Percentiles rank a stretch among this genome's conserved stretches.
Conservation (phyloP, 2,113 vertebrate species). For the Phrynosoma platyrhinos region DNA sequence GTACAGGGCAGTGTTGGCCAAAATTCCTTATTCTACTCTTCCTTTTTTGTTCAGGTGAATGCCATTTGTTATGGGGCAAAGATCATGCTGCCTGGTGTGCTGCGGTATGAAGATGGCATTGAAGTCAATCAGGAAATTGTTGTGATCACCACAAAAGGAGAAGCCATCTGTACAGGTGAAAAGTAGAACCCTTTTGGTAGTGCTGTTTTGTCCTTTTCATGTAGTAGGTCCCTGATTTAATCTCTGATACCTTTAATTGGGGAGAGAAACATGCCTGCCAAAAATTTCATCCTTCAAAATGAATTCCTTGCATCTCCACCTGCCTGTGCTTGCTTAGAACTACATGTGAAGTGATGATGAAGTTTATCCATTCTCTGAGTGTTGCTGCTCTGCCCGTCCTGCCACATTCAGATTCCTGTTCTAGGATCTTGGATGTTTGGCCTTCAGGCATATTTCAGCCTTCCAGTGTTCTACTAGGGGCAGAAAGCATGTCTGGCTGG, state of each 20-base stretch:
- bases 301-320: not conserved
- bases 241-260: no score
- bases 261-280: no score
- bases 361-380: slow-evolving; percentile 86
- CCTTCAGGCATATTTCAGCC: slow-evolving; percentile 25
- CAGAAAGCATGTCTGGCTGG: slow-evolving; percentile 33
- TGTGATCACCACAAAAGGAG: slow-evolving; percentile 95
- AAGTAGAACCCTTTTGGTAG: not conserved
- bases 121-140: slow-evolving; percentile 96
- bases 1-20: no score
- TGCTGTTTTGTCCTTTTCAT: not conserved
- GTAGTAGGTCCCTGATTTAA: no score
- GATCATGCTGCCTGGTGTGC: slow-evolving; percentile 95
- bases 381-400: slow-evolving; percentile 47
- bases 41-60: slow-evolving; percentile 83
- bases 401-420: slow-evolving; percentile 63
- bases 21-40: not conserved
- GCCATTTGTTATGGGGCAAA: slow-evolving; percentile 98
- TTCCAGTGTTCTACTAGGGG: slow-evolving; percentile 71
- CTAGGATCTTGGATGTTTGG: slow-evolving; percentile 60
- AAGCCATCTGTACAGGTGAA: slow-evolving; percentile 94
- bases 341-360: slow-evolving; percentile 80
- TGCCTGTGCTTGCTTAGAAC: not conserved
- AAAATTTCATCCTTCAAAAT: not conserved
- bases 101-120: slow-evolving; percentile 95